Conservation (phyloP, 2,888 invertebrate genomes). For the Camptogramma bilineatum region DNA sequence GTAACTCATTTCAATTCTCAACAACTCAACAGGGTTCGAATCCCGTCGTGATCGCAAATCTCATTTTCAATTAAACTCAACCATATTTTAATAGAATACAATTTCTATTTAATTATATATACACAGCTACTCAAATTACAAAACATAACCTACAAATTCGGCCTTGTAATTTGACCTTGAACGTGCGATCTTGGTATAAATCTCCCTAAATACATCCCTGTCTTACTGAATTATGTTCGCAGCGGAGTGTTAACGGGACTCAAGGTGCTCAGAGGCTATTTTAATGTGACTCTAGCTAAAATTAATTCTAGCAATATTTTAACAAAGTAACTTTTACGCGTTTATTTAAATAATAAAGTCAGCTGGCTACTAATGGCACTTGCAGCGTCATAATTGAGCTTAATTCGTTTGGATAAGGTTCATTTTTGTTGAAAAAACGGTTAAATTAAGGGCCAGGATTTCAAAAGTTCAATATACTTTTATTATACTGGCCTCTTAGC, state of each 20-base stretch:
- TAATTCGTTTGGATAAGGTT: background rate
- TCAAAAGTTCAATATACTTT: too few relatives aligned
- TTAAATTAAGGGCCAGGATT: background rate
- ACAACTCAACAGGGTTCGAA: too few relatives aligned
- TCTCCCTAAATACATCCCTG: slow-evolving; percentile 26
- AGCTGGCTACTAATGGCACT: background rate
- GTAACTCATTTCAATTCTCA: too few relatives aligned
- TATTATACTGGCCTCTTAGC: too few relatives aligned
- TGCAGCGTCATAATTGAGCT: slow-evolving; percentile 3
- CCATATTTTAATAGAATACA: too few relatives aligned
- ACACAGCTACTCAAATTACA: background rate
- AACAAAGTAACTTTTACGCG: slow-evolving; percentile 32
- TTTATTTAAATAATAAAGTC: slow-evolving; percentile 32
- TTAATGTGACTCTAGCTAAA: slow-evolving; percentile 36
- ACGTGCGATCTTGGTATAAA: background rate
- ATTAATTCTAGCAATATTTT: slow-evolving; percentile 43
- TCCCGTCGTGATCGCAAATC: too few relatives aligned
- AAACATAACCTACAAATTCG: background rate
- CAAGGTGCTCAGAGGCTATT: slow-evolving; percentile 34
- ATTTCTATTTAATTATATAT: too few relatives aligned
- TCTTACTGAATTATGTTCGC: slow-evolving; percentile 29
- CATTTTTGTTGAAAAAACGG: background rate
- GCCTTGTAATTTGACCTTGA: background rate
- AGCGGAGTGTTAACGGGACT: slow-evolving; percentile 37
- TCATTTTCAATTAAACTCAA: too few relatives aligned